These are phyloP conservation scores for Anoplius nigerrimus DNA, from an alignment of 2,888 invertebrate species.

Conservation along the genomic window DNA sequence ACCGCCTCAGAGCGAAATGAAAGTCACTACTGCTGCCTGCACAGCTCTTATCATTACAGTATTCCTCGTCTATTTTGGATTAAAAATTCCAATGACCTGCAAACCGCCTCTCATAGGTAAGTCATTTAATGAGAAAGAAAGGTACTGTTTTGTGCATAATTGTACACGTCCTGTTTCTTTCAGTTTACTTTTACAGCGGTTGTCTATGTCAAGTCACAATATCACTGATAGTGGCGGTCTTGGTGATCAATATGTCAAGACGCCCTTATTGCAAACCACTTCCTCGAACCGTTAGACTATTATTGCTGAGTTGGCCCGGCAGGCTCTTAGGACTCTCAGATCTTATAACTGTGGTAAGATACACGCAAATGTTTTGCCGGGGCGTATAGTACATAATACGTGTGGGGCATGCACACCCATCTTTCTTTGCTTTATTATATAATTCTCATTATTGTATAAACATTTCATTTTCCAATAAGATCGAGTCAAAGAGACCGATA, in stretches of 20 bases:
- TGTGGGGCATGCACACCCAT: too few species aligned
- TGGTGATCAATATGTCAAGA: constrained; percentile 77
- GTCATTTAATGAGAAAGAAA: constrained; percentile 18
- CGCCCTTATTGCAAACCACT: constrained; percentile 74
- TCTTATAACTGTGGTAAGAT: constrained; percentile 73
- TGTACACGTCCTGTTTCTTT: too few species aligned
- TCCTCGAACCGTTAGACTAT: constrained; percentile 77
- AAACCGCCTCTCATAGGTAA: constrained; percentile 79
- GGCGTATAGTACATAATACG: constrained; percentile 5
- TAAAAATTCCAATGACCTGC: constrained; percentile 77
- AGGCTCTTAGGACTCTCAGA: constrained; percentile 73
- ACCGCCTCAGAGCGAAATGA: constrained; percentile 82
- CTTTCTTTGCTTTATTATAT: too few species aligned
- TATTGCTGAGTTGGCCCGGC: constrained; percentile 74
- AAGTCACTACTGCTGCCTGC: constrained; percentile 79
- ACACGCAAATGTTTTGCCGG: neutral
- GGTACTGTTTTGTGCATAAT: too few species aligned
- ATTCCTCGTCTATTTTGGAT: constrained; percentile 81
- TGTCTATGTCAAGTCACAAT: constrained; percentile 76
- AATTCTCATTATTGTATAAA: too few species aligned
- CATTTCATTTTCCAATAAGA: constrained; percentile 38
- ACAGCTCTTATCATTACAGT: constrained; percentile 79
- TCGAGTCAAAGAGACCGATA: constrained; percentile 59
- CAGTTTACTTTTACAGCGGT: constrained; percentile 79
- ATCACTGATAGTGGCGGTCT: constrained; percentile 77